Base-by-base conservation (phyloP, 2,113 vertebrate genomes). In the Axis porcinus region DNA sequence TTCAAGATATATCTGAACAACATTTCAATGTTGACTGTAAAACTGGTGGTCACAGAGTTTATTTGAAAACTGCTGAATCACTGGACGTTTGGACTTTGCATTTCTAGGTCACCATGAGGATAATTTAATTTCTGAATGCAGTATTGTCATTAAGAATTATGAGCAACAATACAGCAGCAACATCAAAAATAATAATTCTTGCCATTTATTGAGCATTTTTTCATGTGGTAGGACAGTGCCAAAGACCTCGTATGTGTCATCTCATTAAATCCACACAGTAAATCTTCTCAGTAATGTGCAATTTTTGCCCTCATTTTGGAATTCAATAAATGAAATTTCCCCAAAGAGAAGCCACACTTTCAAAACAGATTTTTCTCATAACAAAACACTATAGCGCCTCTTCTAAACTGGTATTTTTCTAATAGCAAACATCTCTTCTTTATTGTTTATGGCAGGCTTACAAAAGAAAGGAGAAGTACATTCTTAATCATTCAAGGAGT, bases 121-220 rank as follows among this genome's bases (percentile, higher is more conserved):
- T 92, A 90, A 86, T 83, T 74, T 90, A 40, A 85, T 86, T 92
- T 92, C 36, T 82, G 16, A 57, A 79, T 81, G 3, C 87, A 81
- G 25, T 45, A 16, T 54, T 57, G 45, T 86, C 89, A 85, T 74
- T 95, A 96, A 91, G 64, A 91, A 76, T 94, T 94, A 89, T 89
- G 40, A 84, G 23, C 23, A 78, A 21, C 17, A 57, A 2, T 86
- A 45, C 47, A 93, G 21, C 30, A 74, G 7, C n/a, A 52, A 50
- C 12, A 57, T 28, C 15, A 92, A 94, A 81, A 95, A 70, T 76
- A 91, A 87, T 50, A 27, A 43, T 45, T 13, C 1, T 2, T 28
- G 45, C 16, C n/a, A 7, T 89, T 74, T 12, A 45, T 0, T 62
- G n/a, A n/a, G 8, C 17, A 36, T 45, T 15, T 79, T 81, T 78